Percentiles rank a stretch among this genome's conserved stretches.
Evolutionary conservation across 2,888 invertebrate genomes (phyloP).

Genomic region (Netelia inedita): DNA sequence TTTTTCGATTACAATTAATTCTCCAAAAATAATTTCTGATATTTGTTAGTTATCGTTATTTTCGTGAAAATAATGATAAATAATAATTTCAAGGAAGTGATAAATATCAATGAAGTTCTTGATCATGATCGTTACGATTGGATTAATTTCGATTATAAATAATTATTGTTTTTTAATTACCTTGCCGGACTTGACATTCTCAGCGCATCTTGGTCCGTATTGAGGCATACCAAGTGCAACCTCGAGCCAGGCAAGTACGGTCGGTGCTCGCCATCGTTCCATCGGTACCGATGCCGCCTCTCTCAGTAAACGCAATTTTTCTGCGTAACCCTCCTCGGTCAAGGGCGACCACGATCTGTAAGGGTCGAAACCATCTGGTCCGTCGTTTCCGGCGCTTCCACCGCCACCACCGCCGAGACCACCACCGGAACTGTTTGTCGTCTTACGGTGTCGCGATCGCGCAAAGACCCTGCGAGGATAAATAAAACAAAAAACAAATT

Average conservation of each 20-base stretch:
- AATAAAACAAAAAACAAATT: not conserved
- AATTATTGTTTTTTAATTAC: slow-evolving; percentile 84
- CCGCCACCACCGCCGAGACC: slow-evolving; percentile 85
- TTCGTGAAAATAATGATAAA: not conserved
- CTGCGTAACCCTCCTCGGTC: slow-evolving; percentile 90
- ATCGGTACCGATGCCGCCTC: slow-evolving; percentile 95
- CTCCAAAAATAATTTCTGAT: not conserved
- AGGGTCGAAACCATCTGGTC: slow-evolving; percentile 84
- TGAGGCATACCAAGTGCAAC: slow-evolving; percentile 97
- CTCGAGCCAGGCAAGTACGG: slow-evolving; percentile 97
- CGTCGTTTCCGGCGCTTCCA: slow-evolving; percentile 89
- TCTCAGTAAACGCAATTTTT: slow-evolving; percentile 91
- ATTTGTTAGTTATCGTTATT: not conserved
- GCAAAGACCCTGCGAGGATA: slow-evolving; percentile 90
- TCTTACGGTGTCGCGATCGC: slow-evolving; percentile 93
- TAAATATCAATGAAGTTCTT: not conserved
- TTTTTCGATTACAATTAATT: not conserved
- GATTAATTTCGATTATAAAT: not conserved
- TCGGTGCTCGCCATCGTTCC: slow-evolving; percentile 96
- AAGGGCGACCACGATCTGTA: slow-evolving; percentile 89
- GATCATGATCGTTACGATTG: not conserved
- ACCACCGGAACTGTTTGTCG: slow-evolving; percentile 86
- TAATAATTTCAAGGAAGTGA: not conserved
- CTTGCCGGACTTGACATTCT: slow-evolving; percentile 98
- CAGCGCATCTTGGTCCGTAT: slow-evolving; percentile 95